A percentile compares a stretch with the other conserved stretches of the same genome.
phyloP scores from a whole-genome alignment of 2,113 vertebrate species.

The Ovis canadensis region DNA sequence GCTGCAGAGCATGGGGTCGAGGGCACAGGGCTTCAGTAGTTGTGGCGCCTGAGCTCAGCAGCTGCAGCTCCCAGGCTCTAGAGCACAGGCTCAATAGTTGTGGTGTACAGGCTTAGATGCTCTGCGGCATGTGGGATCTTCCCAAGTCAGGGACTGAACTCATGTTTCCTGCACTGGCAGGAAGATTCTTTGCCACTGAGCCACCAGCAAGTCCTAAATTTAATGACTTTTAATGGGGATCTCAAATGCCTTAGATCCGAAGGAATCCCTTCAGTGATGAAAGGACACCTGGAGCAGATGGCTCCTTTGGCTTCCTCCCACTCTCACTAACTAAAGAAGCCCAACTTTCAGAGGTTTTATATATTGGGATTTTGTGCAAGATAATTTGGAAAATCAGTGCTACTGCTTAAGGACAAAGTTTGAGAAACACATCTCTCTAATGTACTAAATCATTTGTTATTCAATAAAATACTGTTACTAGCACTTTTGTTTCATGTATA shows the following conservation, averaged over 20 bases:
- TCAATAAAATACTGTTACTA: background rate
- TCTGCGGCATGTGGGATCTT: background rate
- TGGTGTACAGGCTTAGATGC: background rate
- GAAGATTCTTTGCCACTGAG: background rate
- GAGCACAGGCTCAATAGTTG: background rate
- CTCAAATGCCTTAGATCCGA: background rate
- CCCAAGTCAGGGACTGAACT: background rate
- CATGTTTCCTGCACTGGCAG: background rate
- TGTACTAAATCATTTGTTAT: background rate
- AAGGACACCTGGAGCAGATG: background rate
- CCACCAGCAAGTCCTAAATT: background rate
- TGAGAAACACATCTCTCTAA: background rate
- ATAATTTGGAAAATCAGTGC: background rate
- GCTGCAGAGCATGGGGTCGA: background rate
- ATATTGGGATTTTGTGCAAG: background rate
- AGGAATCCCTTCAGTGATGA: background rate
- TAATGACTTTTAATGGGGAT: background rate
- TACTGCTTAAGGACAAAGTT: background rate
- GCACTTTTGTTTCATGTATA: background rate
- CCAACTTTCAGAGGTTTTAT: background rate
- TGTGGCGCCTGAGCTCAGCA: background rate
- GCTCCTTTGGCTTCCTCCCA: background rate
- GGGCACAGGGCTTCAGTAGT: background rate
- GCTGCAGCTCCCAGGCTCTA: background rate
- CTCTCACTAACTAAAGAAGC: background rate